Evolutionary conservation across 2,113 vertebrate species (phyloP), one percentile per base, ranked within the genome.

Genomic region (Pyrgilauda ruficollis): DNA sequence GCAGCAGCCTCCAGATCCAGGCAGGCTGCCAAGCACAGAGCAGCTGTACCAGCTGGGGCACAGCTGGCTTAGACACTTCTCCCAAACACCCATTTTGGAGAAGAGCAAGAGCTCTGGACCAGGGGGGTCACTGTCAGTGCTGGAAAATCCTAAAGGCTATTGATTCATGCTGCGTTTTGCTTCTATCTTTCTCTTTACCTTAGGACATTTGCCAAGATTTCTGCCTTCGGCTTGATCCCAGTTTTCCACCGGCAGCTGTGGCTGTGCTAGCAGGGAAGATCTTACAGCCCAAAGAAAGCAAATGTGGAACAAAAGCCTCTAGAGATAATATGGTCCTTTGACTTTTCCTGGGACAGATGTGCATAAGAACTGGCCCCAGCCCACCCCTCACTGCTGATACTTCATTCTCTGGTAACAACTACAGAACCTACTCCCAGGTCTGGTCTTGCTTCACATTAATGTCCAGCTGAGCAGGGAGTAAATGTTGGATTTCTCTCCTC

Each of bases 311-410:
- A 77, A 52, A 68, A 59, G 27, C 13, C 30, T 44, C 62, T 47
- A 18, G 39, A 68, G 33, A 59, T 4, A 61, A 80, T 0, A 3
- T 30, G 15, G 23, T 46, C 27, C 73, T 63, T 63, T 0, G 0
- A 35, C 33, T 13, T 39, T 27, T 43, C 13, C 39, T 74, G 56
- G 31, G 61, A 30, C 50, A 81, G 37, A 30, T 11, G 19, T 24
- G 33, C 37, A 5, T 6, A 30, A 62, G 43, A 77, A 62, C 55
- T 33, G 41, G 13, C 35, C 55, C 37, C 72, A 80, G 50, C 76
- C 24, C 28, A 16, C 17, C 39, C 23, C 24, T 67, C 7, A 50
- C 24, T 1, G 1, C 62, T 53, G 39, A 20, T 19, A n/a, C 56
- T 56, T 27, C 6, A 0, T n/a, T 31, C 26, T 75, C 23, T 69